Percentiles rank a stretch among this genome's conserved stretches.
phyloP scores from a whole-genome alignment of 2,113 vertebrate genomes.

The Zootoca vivipara region DNA sequence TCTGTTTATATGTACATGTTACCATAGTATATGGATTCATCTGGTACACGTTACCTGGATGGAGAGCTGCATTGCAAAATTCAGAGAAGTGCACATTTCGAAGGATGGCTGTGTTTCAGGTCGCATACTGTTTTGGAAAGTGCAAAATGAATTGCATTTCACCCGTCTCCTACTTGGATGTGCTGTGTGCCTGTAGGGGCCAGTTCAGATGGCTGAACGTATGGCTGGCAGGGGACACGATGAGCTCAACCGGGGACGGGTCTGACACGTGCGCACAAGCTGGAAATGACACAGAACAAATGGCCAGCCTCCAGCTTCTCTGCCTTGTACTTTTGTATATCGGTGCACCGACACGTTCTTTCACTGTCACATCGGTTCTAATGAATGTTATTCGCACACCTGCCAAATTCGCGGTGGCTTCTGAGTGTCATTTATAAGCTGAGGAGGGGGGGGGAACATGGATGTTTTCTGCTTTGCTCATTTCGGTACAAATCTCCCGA shows the following conservation, averaged over 20 bases:
- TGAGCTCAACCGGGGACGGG: background rate
- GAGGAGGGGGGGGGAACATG: too few species aligned
- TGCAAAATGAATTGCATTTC: too few species aligned
- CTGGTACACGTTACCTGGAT: too few species aligned
- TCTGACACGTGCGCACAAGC: fast-evolving
- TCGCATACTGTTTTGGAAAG: too few species aligned
- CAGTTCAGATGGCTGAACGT: background rate
- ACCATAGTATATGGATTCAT: too few species aligned
- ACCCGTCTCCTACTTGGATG: background rate
- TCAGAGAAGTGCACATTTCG: too few species aligned
- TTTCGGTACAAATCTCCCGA: background rate
- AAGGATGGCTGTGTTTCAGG: background rate
- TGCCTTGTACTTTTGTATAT: fast-evolving
- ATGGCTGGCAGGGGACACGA: background rate
- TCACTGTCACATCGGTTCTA: background rate
- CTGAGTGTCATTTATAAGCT: background rate
- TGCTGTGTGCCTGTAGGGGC: too few species aligned
- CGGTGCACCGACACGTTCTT: background rate
- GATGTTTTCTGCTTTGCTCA: background rate
- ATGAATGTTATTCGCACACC: fast-evolving
- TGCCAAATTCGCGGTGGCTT: fast-evolving
- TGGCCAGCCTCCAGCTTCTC: background rate
- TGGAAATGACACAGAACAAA: fast-evolving
- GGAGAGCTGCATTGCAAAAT: too few species aligned
- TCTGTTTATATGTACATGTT: too few species aligned